These are phyloP conservation scores for Microtus montanus DNA, from an alignment of 2,113 vertebrate species.

Conservation along the genomic window DNA sequence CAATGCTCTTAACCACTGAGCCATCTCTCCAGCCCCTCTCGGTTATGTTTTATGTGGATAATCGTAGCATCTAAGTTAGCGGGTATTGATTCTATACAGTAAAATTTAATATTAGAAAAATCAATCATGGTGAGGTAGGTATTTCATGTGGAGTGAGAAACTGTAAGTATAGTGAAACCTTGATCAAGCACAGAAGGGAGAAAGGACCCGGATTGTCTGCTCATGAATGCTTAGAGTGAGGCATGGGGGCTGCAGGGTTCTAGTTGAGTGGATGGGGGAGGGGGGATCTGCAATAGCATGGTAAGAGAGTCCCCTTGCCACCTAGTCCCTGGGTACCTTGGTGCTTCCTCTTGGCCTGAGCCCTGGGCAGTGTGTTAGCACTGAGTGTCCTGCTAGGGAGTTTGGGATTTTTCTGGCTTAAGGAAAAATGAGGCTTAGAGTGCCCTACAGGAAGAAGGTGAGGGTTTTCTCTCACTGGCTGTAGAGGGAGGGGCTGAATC, in stretches of 20 bases:
- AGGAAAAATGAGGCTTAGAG: neutral
- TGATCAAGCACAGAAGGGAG: too few species aligned
- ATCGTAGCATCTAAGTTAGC: neutral
- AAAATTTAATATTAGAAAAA: neutral
- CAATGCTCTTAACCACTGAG: too few species aligned
- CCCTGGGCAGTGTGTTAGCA: neutral
- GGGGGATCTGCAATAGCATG: neutral
- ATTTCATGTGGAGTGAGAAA: neutral
- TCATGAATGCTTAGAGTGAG: neutral
- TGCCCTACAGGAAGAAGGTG: neutral
- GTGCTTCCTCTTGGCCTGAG: neutral
- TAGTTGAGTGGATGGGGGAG: neutral
- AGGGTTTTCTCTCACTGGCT: neutral
- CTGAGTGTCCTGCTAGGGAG: neutral
- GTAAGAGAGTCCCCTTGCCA: too few species aligned
- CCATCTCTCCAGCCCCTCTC: too few species aligned
- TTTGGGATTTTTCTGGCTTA: neutral
- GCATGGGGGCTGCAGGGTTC: neutral
- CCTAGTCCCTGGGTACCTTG: neutral
- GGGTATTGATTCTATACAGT: constrained; percentile 23
- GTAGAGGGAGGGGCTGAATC: neutral
- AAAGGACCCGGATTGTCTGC: neutral
- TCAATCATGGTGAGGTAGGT: neutral
- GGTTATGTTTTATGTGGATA: neutral
- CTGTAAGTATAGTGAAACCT: neutral